A percentile compares a stretch with the other conserved stretches of the same genome.
Evolutionary conservation across 2,113 vertebrate genomes (phyloP).

Genomic region (Thalassarche chlororhynchos): DNA sequence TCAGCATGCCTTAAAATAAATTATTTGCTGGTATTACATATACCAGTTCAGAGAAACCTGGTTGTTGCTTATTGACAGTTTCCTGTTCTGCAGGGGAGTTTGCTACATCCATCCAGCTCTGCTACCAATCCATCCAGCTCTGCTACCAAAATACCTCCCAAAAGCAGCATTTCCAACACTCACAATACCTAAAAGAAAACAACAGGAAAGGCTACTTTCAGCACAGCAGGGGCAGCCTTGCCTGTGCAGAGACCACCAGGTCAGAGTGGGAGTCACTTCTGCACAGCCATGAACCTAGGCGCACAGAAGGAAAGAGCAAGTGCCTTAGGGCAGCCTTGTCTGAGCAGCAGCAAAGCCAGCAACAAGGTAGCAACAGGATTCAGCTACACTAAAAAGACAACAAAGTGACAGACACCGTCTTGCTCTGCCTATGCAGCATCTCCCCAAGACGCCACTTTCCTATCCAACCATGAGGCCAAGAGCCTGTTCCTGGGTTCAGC

Average conservation of each 20-base stretch:
- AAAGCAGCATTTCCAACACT: not conserved
- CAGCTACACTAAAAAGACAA: not conserved
- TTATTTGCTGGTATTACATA: not conserved
- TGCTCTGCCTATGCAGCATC: not conserved
- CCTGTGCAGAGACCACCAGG: not conserved
- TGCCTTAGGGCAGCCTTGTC: not conserved
- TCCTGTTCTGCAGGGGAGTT: not conserved
- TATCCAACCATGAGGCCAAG: not conserved
- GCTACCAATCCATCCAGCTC: not conserved
- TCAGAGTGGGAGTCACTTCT: not conserved
- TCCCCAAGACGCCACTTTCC: not conserved
- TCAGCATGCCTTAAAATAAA: not conserved
- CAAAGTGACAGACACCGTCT: accelerated
- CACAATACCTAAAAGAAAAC: not conserved
- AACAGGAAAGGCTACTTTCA: not conserved
- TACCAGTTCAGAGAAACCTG: not conserved
- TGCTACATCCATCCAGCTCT: not conserved
- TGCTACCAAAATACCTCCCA: not conserved
- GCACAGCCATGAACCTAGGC: not conserved
- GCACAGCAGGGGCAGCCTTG: not conserved
- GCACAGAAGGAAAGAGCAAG: not conserved
- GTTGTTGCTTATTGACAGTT: not conserved
- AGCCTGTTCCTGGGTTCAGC: not conserved
- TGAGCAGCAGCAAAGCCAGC: not conserved
- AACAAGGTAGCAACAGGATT: not conserved